Percentiles rank a stretch among this genome's conserved stretches.
Evolutionary conservation across 92 coral and sea anemone genomes (phyloP).

Genomic region (Epizoanthus scotinus): DNA sequence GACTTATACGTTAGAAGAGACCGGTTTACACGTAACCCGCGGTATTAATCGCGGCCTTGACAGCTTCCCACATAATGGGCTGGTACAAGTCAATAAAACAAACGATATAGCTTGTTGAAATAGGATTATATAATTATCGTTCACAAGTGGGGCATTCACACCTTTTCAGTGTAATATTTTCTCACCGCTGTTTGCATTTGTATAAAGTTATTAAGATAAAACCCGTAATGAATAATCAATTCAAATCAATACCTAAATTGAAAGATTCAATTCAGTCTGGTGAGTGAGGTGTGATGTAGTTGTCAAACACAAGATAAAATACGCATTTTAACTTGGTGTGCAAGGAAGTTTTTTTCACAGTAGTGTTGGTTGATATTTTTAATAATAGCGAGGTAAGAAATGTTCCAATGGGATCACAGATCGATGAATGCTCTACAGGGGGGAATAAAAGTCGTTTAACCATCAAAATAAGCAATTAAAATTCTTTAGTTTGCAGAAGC

Average conservation of each 20-base stretch:
- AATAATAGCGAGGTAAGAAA: slow-evolving; percentile 14
- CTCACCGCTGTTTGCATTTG: slow-evolving; percentile 6
- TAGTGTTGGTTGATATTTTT: slow-evolving; percentile 13
- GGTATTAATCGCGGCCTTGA: background rate
- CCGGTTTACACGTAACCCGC: no score
- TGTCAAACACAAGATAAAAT: background rate
- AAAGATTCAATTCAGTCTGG: slow-evolving; percentile 4
- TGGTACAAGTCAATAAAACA: slow-evolving; percentile 13
- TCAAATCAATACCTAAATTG: slow-evolving; percentile 28
- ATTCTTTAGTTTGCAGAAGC: slow-evolving; percentile 75
- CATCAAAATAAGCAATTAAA: slow-evolving; percentile 95
- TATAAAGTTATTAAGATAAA: slow-evolving; percentile 34
- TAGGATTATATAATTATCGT: slow-evolving; percentile 52
- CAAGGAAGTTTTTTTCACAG: slow-evolving; percentile 34
- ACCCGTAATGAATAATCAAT: slow-evolving; percentile 7
- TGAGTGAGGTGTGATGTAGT: background rate
- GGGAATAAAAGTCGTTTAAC: slow-evolving; percentile 80
- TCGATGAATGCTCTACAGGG: slow-evolving; percentile 74
- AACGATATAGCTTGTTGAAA: slow-evolving; percentile 49
- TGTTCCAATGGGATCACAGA: slow-evolving; percentile 63
- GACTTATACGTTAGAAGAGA: background rate
- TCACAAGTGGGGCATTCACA: background rate
- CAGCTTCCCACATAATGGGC: background rate
- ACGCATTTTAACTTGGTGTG: slow-evolving; percentile 20
- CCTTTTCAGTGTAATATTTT: background rate